Base-by-base conservation (phyloP, 1,140 invertebrate genomes). In the Drosophila ohnishii region DNA sequence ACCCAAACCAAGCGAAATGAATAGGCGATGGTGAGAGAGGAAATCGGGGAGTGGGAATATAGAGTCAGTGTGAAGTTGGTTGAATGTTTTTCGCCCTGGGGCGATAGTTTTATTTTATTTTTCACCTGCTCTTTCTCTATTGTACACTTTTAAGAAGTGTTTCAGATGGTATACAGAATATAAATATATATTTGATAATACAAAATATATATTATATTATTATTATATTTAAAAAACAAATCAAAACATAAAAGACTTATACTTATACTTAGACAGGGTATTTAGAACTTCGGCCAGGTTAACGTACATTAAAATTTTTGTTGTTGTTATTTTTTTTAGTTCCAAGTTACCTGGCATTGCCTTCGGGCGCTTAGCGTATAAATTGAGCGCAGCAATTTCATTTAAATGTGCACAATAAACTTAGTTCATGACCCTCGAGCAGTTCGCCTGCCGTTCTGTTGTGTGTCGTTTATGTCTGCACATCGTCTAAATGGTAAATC, bases 331-430 rank as follows among this genome's bases (percentile, higher is more conserved):
- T 8, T 22, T 51, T 63, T 42, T 39, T 48, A 45, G 53, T 60
- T 28, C 56, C 47, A 42, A 69, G 61, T 50, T 69, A 67, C 48
- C 53, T 74, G 77, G 64, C 64, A 63, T 61, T 82, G 84, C 77
- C 82, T 86, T 48, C 42, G 53, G 67, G 82, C 84, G 70, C 72
- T 88, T 80, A 88, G 84, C 84, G 77, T 64, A 83, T 88, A 88
- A 88, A 88, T 88, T 88, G 84, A 88, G 84, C 84, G 77, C 84
- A 88, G 84, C 84, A 88, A 88, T 88, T 88, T 88, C 80, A 84
- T 88, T 88, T 88, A 88, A 88, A 88, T 87, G 84, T 84, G 84
- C 84, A 87, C 84, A 87, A 88, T 87, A 87, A 87, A 87, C 84
- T 84, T 80, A 87, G 84, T 83, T 88, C 84, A 84, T 84, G 84